A percentile compares a stretch with the other conserved stretches of the same genome.
phyloP scores from a whole-genome alignment of 92 coral and sea anemone species.

The Siderastrea siderea region DNA sequence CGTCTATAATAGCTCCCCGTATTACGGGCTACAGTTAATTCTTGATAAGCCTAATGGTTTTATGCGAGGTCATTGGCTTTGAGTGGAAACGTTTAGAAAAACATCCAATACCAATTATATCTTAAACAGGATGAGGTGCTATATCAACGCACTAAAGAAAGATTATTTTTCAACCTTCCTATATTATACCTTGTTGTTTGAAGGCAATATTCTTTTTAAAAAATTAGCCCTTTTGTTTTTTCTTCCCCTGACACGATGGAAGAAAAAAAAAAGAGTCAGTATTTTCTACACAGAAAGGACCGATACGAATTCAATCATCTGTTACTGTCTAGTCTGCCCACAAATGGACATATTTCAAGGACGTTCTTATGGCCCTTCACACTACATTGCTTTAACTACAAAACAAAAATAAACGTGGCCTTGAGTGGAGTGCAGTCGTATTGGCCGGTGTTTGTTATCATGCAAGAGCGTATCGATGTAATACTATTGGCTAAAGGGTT shows the following conservation, averaged over 20 bases:
- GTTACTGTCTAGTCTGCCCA: background rate
- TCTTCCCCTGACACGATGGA: constrained; percentile 7
- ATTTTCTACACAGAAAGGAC: background rate
- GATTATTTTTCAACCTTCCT: constrained; percentile 27
- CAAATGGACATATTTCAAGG: constrained; percentile 19
- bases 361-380: constrained; percentile 21
- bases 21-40: background rate
- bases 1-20: constrained; percentile 15
- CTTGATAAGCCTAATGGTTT: constrained; percentile 3
- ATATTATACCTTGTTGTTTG: constrained; percentile 19
- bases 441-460: constrained; percentile 26
- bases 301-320: constrained; percentile 3
- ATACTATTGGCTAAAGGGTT: background rate
- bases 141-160: constrained; percentile 30
- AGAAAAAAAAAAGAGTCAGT: background rate
- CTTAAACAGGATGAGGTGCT: constrained; percentile 14
- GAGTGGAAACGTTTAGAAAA: constrained; percentile 23
- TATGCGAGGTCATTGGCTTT: background rate
- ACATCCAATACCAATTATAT: constrained; percentile 38
- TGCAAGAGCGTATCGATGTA: constrained; percentile 17
- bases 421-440: constrained; percentile 27
- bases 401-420: constrained; percentile 42
- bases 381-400: constrained; percentile 27
- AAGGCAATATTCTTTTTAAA: constrained; percentile 17
- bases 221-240: background rate